Evolutionary conservation across 1,140 invertebrate species (phyloP).

Genomic region (Drosophila setifemur): DNA sequence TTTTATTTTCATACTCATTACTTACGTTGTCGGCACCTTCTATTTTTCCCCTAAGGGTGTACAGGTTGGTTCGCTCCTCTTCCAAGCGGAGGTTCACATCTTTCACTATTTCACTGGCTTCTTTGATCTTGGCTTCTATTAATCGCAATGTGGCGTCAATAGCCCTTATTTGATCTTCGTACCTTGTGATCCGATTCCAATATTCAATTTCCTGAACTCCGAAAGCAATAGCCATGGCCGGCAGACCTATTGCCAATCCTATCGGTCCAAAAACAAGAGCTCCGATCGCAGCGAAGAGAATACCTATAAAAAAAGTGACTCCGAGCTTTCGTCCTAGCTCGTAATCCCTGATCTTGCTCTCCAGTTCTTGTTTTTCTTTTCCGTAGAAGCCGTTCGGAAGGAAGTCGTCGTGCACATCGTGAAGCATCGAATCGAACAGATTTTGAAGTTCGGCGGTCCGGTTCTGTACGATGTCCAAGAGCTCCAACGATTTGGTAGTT

Average conservation of each 20-base stretch:
- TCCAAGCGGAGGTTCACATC: neutral
- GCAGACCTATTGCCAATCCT: too few species aligned
- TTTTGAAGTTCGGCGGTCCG: neutral
- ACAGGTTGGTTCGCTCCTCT: neutral
- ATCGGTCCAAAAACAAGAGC: too few species aligned
- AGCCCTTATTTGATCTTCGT: neutral
- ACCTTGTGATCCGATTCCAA: too few species aligned
- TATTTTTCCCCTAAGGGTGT: neutral
- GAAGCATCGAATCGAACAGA: neutral
- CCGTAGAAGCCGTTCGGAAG: neutral
- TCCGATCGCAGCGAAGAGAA: too few species aligned
- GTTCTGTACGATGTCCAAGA: neutral
- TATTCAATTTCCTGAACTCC: too few species aligned
- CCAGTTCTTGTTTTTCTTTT: neutral
- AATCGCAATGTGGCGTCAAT: neutral
- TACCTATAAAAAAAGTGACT: too few species aligned
- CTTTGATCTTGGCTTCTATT: neutral
- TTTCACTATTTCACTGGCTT: neutral
- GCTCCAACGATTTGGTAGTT: neutral
- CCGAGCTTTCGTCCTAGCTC: too few species aligned
- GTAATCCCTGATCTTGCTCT: too few species aligned
- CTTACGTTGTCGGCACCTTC: neutral
- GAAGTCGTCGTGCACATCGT: neutral
- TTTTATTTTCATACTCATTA: too few species aligned
- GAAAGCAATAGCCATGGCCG: too few species aligned